A percentile compares a stretch with the other conserved stretches of the same genome.
These are phyloP conservation scores for Chloroclysta siterata DNA, from an alignment of 2,888 invertebrate species.

Conservation along the genomic window DNA sequence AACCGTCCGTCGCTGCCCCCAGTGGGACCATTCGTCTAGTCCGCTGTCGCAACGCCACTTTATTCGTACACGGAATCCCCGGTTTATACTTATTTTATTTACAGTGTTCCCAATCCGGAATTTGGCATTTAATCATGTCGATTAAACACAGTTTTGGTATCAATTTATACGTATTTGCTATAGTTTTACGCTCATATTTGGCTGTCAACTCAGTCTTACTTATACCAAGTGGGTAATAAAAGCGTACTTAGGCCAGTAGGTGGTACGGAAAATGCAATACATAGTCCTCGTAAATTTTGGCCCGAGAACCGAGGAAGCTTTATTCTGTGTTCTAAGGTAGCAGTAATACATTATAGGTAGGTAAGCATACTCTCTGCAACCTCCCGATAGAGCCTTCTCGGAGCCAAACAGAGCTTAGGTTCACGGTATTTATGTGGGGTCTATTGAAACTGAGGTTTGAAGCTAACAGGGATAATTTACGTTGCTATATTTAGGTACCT, in stretches of 20 bases:
- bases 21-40: conserved; percentile 53
- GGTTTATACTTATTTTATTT: conserved; percentile 40
- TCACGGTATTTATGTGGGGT: conserved; percentile 34
- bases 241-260: neutral
- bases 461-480: conserved; percentile 5
- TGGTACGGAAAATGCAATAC: neutral
- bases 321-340: neutral
- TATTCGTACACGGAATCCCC: conserved; percentile 41
- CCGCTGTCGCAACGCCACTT: conserved; percentile 58
- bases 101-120: conserved; percentile 35
- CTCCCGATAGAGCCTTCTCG: conserved; percentile 13
- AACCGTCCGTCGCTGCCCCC: conserved; percentile 45
- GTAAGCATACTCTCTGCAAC: conserved; percentile 7
- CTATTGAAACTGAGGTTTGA: conserved; percentile 28
- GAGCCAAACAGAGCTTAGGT: conserved; percentile 34
- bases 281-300: conserved; percentile 41
- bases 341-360: neutral
- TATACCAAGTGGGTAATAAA: neutral
- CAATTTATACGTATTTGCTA: neutral
- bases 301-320: conserved; percentile 39
- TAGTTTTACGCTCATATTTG: neutral
- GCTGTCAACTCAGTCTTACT: neutral
- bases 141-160: neutral
- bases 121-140: conserved; percentile 39
- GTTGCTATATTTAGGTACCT: neutral